A percentile compares a stretch with the other conserved stretches of the same genome.
phyloP scores from a whole-genome alignment of 2,113 vertebrate genomes.

The Gambusia affinis region DNA sequence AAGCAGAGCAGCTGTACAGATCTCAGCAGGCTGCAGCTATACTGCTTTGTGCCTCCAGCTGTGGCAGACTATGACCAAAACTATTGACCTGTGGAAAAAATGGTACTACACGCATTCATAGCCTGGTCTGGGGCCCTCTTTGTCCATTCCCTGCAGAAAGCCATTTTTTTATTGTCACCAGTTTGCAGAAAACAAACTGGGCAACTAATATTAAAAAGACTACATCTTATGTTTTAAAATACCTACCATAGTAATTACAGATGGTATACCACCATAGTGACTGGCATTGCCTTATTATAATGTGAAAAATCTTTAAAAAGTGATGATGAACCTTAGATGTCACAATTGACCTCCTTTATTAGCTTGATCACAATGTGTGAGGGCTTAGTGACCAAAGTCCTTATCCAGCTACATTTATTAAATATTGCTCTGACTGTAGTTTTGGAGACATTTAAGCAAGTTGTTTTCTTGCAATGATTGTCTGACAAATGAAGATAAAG shows the following conservation, averaged over 20 bases:
- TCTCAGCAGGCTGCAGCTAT: conserved; percentile 41
- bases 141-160: conserved; percentile 40
- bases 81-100: conserved; percentile 62
- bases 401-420: too few relatives aligned
- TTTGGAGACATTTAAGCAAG: neutral
- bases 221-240: neutral
- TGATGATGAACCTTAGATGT: neutral
- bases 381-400: too few relatives aligned
- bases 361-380: too few relatives aligned
- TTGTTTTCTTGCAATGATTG: neutral
- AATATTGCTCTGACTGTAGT: neutral
- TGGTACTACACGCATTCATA: conserved; percentile 32
- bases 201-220: neutral
- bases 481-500: neutral
- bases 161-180: neutral
- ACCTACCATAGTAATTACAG: neutral
- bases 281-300: neutral
- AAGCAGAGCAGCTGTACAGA: conserved; percentile 45
- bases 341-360: neutral
- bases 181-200: neutral
- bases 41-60: conserved; percentile 45
- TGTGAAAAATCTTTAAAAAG: neutral
- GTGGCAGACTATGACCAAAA: conserved; percentile 47
- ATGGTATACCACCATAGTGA: neutral
- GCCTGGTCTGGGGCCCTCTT: conserved; percentile 52